These are phyloP conservation scores for Gobiocypris rarus DNA, from an alignment of 2,113 vertebrate genomes.

Conservation along the genomic window DNA sequence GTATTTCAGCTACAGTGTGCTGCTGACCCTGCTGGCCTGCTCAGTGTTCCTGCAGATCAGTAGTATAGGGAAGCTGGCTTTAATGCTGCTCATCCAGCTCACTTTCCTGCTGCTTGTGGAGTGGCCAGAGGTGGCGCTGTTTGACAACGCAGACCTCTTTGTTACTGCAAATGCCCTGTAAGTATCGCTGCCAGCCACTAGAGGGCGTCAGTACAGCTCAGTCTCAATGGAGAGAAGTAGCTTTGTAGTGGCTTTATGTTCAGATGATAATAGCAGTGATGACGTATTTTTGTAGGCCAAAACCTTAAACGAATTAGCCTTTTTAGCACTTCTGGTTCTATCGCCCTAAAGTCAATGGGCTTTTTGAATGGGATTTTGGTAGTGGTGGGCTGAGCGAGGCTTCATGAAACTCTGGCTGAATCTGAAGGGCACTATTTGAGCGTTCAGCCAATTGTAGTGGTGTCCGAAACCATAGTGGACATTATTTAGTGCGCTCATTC, in stretches of 20 bases:
- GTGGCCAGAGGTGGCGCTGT: constrained; percentile 89
- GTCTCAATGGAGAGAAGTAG: not conserved
- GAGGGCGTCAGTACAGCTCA: not conserved
- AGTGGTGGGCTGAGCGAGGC: too few relatives aligned
- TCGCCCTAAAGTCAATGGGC: too few relatives aligned
- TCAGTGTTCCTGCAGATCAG: constrained; percentile 98
- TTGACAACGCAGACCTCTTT: constrained; percentile 94
- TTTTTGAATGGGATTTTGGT: too few relatives aligned
- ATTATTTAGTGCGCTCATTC: too few relatives aligned
- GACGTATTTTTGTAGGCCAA: too few relatives aligned
- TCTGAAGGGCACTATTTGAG: too few relatives aligned
- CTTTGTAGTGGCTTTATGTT: not conserved
- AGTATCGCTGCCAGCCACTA: constrained; percentile 67
- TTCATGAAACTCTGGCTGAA: too few relatives aligned
- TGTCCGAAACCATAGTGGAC: too few relatives aligned
- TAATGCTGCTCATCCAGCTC: constrained; percentile 89
- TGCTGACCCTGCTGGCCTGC: constrained; percentile 94
- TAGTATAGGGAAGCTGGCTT: constrained; percentile 92
- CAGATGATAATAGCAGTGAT: not conserved
- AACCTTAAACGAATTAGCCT: too few relatives aligned
- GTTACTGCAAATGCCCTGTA: constrained; percentile 91
- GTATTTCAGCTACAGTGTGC: constrained; percentile 92
- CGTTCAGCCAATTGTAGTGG: too few relatives aligned
- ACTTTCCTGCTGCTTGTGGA: constrained; percentile 89
- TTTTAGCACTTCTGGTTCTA: too few relatives aligned